Conservation (phyloP, 2,797 vertebrate species). For the Luscinia luscinia region DNA sequence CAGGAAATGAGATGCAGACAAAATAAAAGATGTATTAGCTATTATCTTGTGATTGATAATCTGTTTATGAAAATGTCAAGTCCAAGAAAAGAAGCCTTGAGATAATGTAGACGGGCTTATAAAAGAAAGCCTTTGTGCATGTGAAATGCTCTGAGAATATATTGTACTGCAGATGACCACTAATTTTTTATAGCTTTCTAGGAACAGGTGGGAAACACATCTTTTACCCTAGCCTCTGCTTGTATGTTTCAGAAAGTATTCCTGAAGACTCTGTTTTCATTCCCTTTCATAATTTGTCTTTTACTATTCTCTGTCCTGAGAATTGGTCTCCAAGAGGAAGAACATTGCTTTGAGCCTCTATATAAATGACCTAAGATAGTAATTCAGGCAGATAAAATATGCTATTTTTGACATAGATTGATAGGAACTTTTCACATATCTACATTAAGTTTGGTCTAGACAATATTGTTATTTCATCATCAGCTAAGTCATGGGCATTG, state of each 20-base stretch:
- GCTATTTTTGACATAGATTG: not conserved
- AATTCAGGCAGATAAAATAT: not conserved
- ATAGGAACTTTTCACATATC: not conserved
- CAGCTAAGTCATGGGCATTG: not conserved
- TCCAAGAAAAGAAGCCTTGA: conserved; percentile 1
- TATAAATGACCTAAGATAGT: not conserved
- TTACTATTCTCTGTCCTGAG: not conserved
- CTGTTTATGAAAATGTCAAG: conserved; percentile 45
- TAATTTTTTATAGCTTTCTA: conserved; percentile 13
- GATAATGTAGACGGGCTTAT: not conserved
- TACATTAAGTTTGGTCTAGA: not conserved
- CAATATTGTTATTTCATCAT: not conserved
- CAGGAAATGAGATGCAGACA: conserved; percentile 42
- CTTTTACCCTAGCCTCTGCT: not conserved
- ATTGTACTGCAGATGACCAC: not conserved
- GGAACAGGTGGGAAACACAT: conserved; percentile 37
- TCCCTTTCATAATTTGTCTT: not conserved
- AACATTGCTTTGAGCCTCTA: not conserved
- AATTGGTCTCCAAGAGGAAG: not conserved
- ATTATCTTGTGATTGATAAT: conserved; percentile 49
- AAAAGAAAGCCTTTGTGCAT: not conserved
- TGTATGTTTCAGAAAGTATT: not conserved
- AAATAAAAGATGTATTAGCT: conserved; percentile 22
- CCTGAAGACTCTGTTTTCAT: not conserved
- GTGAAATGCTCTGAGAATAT: not conserved